These are phyloP conservation scores for Cebidichthys violaceus DNA, from an alignment of 2,113 vertebrate species.

Conservation along the genomic window DNA sequence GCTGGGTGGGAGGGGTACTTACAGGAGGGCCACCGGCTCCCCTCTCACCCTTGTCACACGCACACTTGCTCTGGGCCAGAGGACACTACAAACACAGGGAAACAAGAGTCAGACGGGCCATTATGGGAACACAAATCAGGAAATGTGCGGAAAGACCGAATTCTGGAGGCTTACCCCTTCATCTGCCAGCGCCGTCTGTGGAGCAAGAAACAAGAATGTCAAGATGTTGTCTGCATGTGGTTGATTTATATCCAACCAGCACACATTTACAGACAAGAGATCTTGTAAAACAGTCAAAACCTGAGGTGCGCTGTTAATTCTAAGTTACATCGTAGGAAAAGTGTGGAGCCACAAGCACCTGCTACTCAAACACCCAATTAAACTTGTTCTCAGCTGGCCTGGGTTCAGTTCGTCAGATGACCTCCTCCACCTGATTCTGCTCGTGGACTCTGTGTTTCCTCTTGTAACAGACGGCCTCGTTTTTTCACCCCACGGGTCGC, in stretches of 20 bases:
- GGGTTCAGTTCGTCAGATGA: background rate
- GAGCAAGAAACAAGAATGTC: constrained; percentile 48
- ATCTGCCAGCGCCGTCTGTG: constrained; percentile 86
- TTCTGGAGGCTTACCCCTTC: constrained; percentile 85
- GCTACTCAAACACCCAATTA: constrained; percentile 28
- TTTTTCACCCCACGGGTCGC: constrained; percentile 11
- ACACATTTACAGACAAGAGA: background rate
- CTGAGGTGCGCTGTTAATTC: background rate
- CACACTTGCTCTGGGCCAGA: constrained; percentile 77
- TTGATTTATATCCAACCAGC: background rate
- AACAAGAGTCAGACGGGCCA: constrained; percentile 31
- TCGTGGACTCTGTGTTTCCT: constrained; percentile 13
- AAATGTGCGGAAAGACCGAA: background rate
- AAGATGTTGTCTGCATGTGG: constrained; percentile 28
- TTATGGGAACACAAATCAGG: background rate
- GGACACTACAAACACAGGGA: constrained; percentile 84
- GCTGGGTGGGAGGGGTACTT: constrained; percentile 73
- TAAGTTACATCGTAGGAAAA: background rate
- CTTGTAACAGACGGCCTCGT: background rate
- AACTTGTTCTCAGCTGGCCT: background rate
- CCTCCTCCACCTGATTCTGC: constrained; percentile 32
- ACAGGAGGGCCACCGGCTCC: constrained; percentile 87
- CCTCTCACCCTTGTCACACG: constrained; percentile 90
- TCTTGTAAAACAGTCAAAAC: background rate
- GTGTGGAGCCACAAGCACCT: constrained; percentile 30